Conservation (phyloP, 2,888 invertebrate genomes). For the Chouioia cunea region DNA sequence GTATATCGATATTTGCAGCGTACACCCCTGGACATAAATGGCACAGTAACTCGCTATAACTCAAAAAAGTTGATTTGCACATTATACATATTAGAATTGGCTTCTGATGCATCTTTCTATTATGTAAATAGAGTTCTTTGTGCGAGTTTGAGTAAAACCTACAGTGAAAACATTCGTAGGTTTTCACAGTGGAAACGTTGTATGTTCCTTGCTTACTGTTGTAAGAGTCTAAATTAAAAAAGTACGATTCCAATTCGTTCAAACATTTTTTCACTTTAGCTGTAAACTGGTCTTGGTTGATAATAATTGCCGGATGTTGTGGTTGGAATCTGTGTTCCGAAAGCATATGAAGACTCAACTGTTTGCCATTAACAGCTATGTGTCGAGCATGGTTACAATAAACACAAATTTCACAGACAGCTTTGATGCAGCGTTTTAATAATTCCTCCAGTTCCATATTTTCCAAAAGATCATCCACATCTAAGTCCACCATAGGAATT, state of each 20-base stretch:
- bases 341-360: slow-evolving; percentile 83
- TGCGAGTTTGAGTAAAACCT: slow-evolving; percentile 82
- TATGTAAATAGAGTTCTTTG: slow-evolving; percentile 88
- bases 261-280: slow-evolving; percentile 76
- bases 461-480: slow-evolving; percentile 80
- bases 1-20: slow-evolving; percentile 72
- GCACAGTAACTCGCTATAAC: slow-evolving; percentile 88
- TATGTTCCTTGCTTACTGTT: slow-evolving; percentile 73
- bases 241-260: slow-evolving; percentile 74
- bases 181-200: slow-evolving; percentile 72
- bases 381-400: slow-evolving; percentile 90
- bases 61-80: slow-evolving; percentile 90
- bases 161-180: slow-evolving; percentile 90
- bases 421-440: slow-evolving; percentile 79
- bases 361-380: slow-evolving; percentile 87
- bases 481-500: slow-evolving; percentile 71
- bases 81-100: slow-evolving; percentile 85
- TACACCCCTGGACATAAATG: slow-evolving; percentile 88
- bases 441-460: slow-evolving; percentile 80
- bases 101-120: slow-evolving; percentile 88
- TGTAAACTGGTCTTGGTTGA: slow-evolving; percentile 72
- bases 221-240: slow-evolving; percentile 80
- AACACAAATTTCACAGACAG: slow-evolving; percentile 79
- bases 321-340: slow-evolving; percentile 81
- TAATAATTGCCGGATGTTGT: slow-evolving; percentile 66